These are phyloP conservation scores for Thereva nobilitata DNA, from an alignment of 2,888 invertebrate genomes.

Conservation along the genomic window DNA sequence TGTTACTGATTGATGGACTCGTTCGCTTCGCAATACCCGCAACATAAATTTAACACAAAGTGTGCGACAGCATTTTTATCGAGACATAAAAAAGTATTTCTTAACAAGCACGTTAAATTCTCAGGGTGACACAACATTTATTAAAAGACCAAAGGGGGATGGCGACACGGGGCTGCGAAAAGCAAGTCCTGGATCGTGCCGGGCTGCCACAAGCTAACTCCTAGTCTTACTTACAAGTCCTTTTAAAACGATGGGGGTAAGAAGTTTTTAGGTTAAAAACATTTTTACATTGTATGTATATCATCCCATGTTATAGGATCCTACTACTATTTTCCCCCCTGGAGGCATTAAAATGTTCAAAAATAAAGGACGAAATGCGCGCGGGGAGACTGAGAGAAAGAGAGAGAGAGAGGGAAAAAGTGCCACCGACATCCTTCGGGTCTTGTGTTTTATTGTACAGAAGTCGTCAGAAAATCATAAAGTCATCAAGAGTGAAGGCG, in stretches of 20 bases:
- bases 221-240: too few relatives aligned
- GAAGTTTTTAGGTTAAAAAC: too few relatives aligned
- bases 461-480: constrained; percentile 35
- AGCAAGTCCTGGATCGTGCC: not conserved
- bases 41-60: constrained; percentile 20
- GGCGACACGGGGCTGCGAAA: constrained; percentile 1
- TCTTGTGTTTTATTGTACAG: constrained; percentile 22
- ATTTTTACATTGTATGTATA: too few relatives aligned
- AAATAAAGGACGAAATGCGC: not conserved
- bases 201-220: constrained; percentile 1
- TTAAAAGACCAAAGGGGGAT: constrained; percentile 11
- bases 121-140: constrained; percentile 33
- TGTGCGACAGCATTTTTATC: constrained; percentile 14
- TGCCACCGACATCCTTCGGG: not conserved
- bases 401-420: not conserved
- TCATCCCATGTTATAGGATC: constrained; percentile 2
- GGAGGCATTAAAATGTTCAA: constrained; percentile 25
- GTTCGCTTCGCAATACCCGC: constrained; percentile 15
- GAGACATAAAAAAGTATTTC: constrained; percentile 16
- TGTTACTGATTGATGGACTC: constrained; percentile 25
- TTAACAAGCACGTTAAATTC: constrained; percentile 26
- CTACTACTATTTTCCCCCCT: constrained; percentile 5
- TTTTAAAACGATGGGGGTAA: too few relatives aligned
- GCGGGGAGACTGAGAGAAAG: too few relatives aligned
- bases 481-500: constrained; percentile 29